Evolutionary conservation across 2,888 invertebrate species (phyloP).

Genomic region (Drosophila borealis): DNA sequence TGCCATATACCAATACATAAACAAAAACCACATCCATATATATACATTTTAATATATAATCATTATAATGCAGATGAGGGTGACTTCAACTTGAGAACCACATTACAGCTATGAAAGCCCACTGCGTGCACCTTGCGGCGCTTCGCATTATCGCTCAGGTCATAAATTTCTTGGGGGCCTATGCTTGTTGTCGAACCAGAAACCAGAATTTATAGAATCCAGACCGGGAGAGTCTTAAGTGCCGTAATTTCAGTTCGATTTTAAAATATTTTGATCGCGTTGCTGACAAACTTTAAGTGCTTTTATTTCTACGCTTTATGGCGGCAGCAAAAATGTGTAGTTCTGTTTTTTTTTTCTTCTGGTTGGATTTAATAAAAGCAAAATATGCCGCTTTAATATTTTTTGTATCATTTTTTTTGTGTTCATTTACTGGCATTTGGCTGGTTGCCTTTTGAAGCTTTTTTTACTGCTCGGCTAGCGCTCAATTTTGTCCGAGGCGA

Average conservation of each 20-base stretch:
- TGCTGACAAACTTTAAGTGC: conserved; percentile 78
- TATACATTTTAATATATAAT: conserved; percentile 8
- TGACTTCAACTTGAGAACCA: neutral
- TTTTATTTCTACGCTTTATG: conserved; percentile 76
- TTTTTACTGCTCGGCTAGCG: conserved; percentile 45
- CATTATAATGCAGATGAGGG: conserved; percentile 57
- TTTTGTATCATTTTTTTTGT: conserved; percentile 26
- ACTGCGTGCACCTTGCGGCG: conserved; percentile 80
- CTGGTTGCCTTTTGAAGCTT: conserved; percentile 51
- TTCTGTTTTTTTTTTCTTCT: conserved; percentile 6
- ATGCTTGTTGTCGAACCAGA: conserved; percentile 13
- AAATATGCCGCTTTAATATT: conserved; percentile 70
- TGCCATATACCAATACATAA: conserved; percentile 21
- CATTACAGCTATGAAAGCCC: conserved; percentile 9
- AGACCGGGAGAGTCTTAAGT: conserved; percentile 51
- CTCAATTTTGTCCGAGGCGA: conserved; percentile 34
- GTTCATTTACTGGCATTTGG: conserved; percentile 71
- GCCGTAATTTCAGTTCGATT: conserved; percentile 75
- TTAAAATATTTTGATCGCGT: conserved; percentile 70
- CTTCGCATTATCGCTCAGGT: conserved; percentile 78
- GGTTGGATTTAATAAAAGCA: conserved; percentile 51
- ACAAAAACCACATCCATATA: neutral
- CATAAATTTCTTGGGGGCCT: conserved; percentile 70
- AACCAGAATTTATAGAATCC: conserved; percentile 8
- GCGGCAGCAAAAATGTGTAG: conserved; percentile 38